phyloP scores from a whole-genome alignment of 1,140 invertebrate species.

The Euwallacea similis region DNA sequence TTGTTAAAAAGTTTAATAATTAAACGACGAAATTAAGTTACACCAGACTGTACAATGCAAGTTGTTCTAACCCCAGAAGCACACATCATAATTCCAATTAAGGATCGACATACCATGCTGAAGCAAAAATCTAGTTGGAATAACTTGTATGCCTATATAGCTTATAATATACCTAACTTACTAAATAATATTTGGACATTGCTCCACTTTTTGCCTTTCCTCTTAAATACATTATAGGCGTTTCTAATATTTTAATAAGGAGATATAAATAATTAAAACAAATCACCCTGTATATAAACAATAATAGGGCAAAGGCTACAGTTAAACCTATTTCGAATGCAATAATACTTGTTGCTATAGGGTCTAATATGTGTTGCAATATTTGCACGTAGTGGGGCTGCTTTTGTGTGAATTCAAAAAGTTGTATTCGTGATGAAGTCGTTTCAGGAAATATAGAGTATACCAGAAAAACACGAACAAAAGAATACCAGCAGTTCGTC shows the following conservation, averaged over 20 bases:
- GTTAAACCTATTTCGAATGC: slow-evolving; percentile 24
- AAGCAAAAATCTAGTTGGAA: slow-evolving; percentile 11
- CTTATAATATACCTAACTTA: slow-evolving; percentile 9
- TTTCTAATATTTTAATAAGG: slow-evolving; percentile 44
- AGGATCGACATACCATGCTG: not conserved
- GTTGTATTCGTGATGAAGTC: too few species aligned
- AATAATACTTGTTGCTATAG: slow-evolving; percentile 3
- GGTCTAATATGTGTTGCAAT: too few species aligned
- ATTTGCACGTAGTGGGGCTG: too few species aligned
- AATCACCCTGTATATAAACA: slow-evolving; percentile 19
- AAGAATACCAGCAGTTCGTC: too few species aligned
- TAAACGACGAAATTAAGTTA: slow-evolving; percentile 20
- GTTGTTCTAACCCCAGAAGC: slow-evolving; percentile 16
- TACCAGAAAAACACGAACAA: too few species aligned
- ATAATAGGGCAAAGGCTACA: slow-evolving; percentile 22
- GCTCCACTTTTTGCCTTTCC: slow-evolving; percentile 44
- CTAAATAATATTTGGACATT: slow-evolving; percentile 37
- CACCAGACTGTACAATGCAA: slow-evolving; percentile 16
- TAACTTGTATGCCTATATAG: slow-evolving; percentile 14
- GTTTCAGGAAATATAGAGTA: too few species aligned
- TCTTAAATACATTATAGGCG: slow-evolving; percentile 33
- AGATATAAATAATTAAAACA: slow-evolving; percentile 25
- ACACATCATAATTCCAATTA: not conserved
- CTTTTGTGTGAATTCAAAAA: too few species aligned
- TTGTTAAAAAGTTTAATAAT: slow-evolving; percentile 32